Conservation (phyloP, 1,140 invertebrate species). For the Drosophila dunni region DNA sequence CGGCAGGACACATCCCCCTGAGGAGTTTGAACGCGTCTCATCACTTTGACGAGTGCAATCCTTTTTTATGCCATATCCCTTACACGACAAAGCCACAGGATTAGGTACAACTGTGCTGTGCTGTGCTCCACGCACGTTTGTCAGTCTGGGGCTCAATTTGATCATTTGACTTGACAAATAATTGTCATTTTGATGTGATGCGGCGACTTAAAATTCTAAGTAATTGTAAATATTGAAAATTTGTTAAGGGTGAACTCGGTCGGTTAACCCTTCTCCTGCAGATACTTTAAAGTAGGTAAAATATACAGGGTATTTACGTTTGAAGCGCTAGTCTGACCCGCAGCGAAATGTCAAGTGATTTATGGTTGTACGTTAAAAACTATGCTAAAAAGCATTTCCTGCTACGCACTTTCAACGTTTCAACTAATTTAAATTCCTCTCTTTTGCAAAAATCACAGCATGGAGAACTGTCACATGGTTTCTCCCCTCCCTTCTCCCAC, state of each 20-base stretch:
- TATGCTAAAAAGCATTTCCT: constrained; percentile 75
- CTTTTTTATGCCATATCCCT: constrained; percentile 58
- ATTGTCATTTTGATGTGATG: constrained; percentile 81
- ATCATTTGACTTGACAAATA: constrained; percentile 81
- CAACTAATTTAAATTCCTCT: constrained; percentile 80
- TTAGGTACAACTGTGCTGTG: constrained; percentile 75
- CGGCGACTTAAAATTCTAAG: constrained; percentile 77
- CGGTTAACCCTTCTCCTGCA: constrained; percentile 51
- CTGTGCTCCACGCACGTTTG: constrained; percentile 32
- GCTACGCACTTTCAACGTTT: constrained; percentile 58
- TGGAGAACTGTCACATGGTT: constrained; percentile 62
- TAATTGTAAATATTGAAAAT: constrained; percentile 82
- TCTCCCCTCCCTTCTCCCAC: neutral
- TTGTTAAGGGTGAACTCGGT: constrained; percentile 38
- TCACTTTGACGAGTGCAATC: constrained; percentile 80
- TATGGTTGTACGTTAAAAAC: constrained; percentile 59
- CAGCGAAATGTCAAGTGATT: constrained; percentile 50
- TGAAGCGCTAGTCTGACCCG: constrained; percentile 2
- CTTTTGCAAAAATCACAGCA: constrained; percentile 44
- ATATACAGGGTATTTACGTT: neutral
- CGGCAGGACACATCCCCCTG: constrained; percentile 36
- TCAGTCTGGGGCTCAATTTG: constrained; percentile 63
- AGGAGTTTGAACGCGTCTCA: constrained; percentile 43
- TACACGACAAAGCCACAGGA: constrained; percentile 76
- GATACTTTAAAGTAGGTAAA: neutral